Conservation (phyloP, 1,140 invertebrate species). For the Drosophila kepulauana region DNA sequence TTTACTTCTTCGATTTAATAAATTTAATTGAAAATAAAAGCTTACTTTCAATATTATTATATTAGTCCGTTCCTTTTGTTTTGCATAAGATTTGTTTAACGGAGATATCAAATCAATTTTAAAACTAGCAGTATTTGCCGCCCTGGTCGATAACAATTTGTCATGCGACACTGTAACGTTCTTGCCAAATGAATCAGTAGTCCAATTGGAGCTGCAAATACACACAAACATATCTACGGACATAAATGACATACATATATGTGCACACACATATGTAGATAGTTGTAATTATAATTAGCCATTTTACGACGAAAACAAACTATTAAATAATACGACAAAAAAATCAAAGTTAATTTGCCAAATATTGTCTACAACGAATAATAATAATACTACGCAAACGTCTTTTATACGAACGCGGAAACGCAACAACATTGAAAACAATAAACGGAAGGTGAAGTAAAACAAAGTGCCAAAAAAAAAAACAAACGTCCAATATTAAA, state of each 20-base stretch:
- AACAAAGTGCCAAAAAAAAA: constrained; percentile 72
- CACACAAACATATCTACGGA: constrained; percentile 32
- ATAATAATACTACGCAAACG: constrained; percentile 10
- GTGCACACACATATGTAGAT: constrained; percentile 37
- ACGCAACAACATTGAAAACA: constrained; percentile 31
- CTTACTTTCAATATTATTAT: too few species aligned
- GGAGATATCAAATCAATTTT: background rate
- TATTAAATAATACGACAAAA: constrained; percentile 66
- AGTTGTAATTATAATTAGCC: constrained; percentile 78
- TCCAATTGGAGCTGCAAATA: constrained; percentile 52
- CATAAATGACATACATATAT: constrained; percentile 30
- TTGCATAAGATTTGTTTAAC: background rate
- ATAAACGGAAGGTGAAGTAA: constrained; percentile 34
- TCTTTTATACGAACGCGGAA: constrained; percentile 35
- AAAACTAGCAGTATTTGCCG: background rate
- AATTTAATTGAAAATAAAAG: background rate
- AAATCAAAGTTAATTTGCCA: constrained; percentile 58
- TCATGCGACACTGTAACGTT: constrained; percentile 32
- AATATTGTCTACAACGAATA: constrained; percentile 37
- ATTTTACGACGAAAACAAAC: constrained; percentile 74
- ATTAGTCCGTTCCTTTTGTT: too few species aligned
- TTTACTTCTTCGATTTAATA: too few species aligned
- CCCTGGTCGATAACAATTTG: constrained; percentile 38
- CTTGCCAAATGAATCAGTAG: constrained; percentile 42
- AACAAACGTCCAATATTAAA: constrained; percentile 43